Percentiles rank a stretch among this genome's conserved stretches.
These are phyloP conservation scores for Cataglyphis altisquamis DNA, from an alignment of 2,888 invertebrate species.

Conservation along the genomic window DNA sequence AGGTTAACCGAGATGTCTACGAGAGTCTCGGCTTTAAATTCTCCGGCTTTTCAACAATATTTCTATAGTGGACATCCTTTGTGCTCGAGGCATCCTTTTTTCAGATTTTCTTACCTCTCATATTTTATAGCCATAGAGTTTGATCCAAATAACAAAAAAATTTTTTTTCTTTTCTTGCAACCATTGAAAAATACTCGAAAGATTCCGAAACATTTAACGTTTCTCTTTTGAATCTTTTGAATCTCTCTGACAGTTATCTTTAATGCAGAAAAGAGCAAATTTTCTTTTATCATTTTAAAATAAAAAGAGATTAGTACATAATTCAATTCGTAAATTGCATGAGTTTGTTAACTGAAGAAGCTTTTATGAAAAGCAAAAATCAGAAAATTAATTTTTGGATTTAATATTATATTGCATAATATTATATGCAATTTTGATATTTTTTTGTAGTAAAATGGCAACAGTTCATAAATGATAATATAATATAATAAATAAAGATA, in stretches of 20 bases:
- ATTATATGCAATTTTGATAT: not conserved
- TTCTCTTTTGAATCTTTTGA: not conserved
- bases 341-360: not conserved
- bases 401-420: conserved; percentile 1
- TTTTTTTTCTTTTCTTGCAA: no score
- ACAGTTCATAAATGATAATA: not conserved
- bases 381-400: not conserved
- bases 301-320: not conserved
- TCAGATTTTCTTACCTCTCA: conserved; percentile 2
- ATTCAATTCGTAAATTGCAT: not conserved
- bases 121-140: not conserved
- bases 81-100: not conserved
- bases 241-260: not conserved
- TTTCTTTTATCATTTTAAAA: not conserved
- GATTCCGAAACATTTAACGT: not conserved
- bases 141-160: not conserved
- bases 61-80: not conserved
- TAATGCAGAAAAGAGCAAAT: not conserved
- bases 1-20: conserved; percentile 35
- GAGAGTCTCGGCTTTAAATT: not conserved
- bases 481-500: not conserved
- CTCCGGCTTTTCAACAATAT: conserved; percentile 28
- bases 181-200: not conserved
- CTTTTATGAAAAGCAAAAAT: not conserved
- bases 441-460: no score